Evolutionary conservation across 92 coral and sea anemone genomes (phyloP).

Genomic region (Heliopora coerulea): DNA sequence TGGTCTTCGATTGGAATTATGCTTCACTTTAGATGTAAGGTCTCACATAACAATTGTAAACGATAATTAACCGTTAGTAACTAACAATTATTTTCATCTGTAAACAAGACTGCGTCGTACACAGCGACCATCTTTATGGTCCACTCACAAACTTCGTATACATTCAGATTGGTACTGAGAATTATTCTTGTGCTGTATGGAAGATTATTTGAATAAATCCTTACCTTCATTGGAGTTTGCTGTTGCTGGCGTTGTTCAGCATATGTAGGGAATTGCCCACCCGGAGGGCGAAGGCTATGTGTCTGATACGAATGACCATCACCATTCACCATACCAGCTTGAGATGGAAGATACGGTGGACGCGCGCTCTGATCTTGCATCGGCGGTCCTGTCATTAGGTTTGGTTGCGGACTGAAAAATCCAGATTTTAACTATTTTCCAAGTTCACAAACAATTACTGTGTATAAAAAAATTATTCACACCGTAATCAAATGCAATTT

Average conservation of each 20-base stretch:
- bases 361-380: slow-evolving; percentile 21
- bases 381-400: slow-evolving; percentile 5
- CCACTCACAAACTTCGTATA: no score
- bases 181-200: no score
- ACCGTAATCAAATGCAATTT: not conserved
- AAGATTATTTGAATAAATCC: no score
- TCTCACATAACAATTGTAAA: no score
- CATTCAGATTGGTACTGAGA: no score
- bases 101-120: no score
- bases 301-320: slow-evolving; percentile 29
- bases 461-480: not conserved
- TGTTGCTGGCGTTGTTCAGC: slow-evolving; percentile 23
- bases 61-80: no score
- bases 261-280: not conserved
- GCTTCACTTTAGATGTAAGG: no score
- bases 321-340: slow-evolving; percentile 39
- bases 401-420: slow-evolving; percentile 15
- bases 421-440: not conserved
- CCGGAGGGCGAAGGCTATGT: slow-evolving; percentile 6
- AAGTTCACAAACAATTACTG: not conserved
- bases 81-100: no score
- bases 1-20: no score
- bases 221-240: slow-evolving; percentile 33
- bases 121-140: no score
- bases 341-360: slow-evolving; percentile 34